These are phyloP conservation scores for Burhinus bistriatus DNA, from an alignment of 2,113 vertebrate genomes.

Conservation along the genomic window DNA sequence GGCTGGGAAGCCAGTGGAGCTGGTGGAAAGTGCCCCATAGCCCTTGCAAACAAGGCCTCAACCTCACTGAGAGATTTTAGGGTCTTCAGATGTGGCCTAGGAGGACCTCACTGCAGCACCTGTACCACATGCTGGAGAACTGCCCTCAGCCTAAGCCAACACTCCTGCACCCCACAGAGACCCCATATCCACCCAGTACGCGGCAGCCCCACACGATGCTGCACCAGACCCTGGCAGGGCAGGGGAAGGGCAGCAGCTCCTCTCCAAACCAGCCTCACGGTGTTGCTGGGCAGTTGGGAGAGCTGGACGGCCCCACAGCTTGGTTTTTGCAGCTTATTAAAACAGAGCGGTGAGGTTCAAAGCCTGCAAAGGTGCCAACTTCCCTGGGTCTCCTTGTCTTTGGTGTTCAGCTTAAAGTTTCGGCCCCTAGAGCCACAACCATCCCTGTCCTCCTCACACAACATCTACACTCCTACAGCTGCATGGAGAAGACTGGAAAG, in stretches of 20 bases:
- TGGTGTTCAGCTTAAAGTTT: neutral
- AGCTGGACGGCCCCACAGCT: neutral
- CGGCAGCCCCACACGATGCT: neutral
- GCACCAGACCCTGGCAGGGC: rapidly evolving
- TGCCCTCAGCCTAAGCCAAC: neutral
- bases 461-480: neutral
- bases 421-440: neutral
- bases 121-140: neutral
- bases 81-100: neutral
- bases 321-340: rapidly evolving
- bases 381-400: neutral
- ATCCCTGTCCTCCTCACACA: neutral
- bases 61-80: neutral
- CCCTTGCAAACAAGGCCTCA: neutral
- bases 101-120: neutral
- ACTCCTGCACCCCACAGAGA: neutral
- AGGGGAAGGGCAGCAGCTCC: neutral
- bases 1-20: neutral
- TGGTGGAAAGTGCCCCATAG: rapidly evolving
- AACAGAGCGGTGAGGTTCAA: neutral
- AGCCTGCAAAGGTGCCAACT: neutral
- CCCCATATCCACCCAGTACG: neutral
- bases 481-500: neutral
- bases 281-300: rapidly evolving
- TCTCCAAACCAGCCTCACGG: neutral